Evolutionary conservation across 2,797 vertebrate genomes (phyloP).

Genomic region (Muraenolepis orangiensis): DNA sequence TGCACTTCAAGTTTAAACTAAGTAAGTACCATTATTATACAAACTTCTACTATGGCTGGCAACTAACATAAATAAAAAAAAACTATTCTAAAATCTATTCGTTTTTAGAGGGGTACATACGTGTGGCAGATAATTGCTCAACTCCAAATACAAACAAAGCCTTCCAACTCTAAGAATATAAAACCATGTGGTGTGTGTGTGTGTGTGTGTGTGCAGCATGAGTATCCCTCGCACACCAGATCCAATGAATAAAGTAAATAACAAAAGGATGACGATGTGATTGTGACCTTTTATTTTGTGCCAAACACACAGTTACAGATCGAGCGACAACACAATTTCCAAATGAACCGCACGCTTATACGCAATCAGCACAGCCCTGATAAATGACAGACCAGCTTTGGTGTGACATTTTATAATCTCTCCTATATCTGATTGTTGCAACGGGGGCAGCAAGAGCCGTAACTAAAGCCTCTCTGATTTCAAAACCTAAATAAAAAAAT

Average conservation of each 20-base stretch:
- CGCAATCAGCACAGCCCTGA: slow-evolving; percentile 38
- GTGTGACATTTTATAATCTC: background rate
- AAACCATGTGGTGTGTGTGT: too few relatives aligned
- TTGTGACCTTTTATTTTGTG: slow-evolving; percentile 41
- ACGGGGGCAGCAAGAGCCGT: background rate
- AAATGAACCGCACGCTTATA: slow-evolving; percentile 52
- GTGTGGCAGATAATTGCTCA: background rate
- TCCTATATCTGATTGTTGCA: background rate
- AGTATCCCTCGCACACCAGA: background rate
- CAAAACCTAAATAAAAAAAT: background rate
- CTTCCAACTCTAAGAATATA: background rate
- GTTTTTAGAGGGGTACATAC: background rate
- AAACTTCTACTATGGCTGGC: background rate
- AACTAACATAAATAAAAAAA: background rate
- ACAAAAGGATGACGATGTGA: slow-evolving; percentile 38
- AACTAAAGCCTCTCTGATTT: background rate
- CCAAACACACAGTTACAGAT: slow-evolving; percentile 19
- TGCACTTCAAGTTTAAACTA: too few relatives aligned
- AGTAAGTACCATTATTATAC: too few relatives aligned
- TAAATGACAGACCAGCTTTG: slow-evolving; percentile 39
- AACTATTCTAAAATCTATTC: too few relatives aligned
- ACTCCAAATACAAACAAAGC: background rate
- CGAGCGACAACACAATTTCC: slow-evolving; percentile 25
- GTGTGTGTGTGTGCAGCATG: too few relatives aligned
- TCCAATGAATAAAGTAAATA: slow-evolving; percentile 28